A percentile compares a stretch with the other conserved stretches of the same genome.
Conservation (phyloP, 2,113 vertebrate genomes). For the Tichodroma muraria region DNA sequence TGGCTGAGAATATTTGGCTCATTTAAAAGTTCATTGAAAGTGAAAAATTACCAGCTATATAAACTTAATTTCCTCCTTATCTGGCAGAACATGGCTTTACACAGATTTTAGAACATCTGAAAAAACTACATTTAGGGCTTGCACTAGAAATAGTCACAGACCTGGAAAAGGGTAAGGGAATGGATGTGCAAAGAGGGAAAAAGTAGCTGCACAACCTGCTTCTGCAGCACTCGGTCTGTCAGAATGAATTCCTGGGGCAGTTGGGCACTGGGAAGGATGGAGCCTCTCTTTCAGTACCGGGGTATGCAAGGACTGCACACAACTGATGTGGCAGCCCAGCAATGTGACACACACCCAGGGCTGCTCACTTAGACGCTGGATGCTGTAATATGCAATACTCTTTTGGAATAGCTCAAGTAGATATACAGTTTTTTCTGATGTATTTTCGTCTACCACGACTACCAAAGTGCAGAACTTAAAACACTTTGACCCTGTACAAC, state of each 20-base stretch:
- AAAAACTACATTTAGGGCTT: not conserved
- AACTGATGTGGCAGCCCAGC: not conserved
- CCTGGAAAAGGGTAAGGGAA: not conserved
- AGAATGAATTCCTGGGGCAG: not conserved
- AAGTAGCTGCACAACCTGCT: not conserved
- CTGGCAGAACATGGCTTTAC: not conserved
- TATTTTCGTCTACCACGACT: not conserved
- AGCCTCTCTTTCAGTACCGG: not conserved
- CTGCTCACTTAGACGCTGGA: not conserved
- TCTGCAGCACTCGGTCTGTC: not conserved
- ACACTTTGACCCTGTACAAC: not conserved
- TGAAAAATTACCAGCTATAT: not conserved
- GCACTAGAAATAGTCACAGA: not conserved
- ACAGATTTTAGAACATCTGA: not conserved
- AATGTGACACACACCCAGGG: no score
- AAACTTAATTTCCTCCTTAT: not conserved
- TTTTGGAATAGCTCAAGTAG: not conserved
- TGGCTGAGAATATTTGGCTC: not conserved
- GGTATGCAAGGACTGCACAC: fast-evolving
- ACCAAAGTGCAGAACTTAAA: not conserved
- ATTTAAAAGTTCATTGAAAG: not conserved
- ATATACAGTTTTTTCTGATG: not conserved
- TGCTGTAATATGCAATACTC: not conserved
- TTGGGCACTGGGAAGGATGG: fast-evolving
- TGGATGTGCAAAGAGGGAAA: not conserved